Evolutionary conservation across 1,140 invertebrate species (phyloP).

Genomic region (Pseudomyrmex sp.): DNA sequence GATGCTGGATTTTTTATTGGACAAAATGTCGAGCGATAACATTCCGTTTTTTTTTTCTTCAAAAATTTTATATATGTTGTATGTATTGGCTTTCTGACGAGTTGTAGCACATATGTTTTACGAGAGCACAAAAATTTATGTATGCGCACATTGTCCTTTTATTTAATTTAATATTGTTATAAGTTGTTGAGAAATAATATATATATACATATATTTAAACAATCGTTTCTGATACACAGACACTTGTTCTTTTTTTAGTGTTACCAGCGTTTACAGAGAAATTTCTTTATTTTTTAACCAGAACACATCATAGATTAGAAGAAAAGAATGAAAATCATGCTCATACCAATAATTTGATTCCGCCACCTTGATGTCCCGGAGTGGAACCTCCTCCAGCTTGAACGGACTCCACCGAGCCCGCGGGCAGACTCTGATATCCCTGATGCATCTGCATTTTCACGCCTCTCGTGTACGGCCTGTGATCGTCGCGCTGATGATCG

Average conservation of each 20-base stretch:
- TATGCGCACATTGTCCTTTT: constrained; percentile 1
- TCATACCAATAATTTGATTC: constrained; percentile 82
- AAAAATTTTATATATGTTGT: constrained; percentile 35
- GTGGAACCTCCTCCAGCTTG: constrained; percentile 80
- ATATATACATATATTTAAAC: background rate
- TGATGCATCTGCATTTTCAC: constrained; percentile 83
- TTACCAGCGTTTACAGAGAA: background rate
- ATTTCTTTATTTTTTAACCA: constrained; percentile 27
- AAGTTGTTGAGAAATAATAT: background rate
- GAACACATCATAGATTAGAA: too few species aligned
- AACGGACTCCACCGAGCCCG: constrained; percentile 80
- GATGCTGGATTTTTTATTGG: background rate
- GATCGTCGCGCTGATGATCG: constrained; percentile 24
- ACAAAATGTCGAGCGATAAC: background rate
- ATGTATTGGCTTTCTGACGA: constrained; percentile 32
- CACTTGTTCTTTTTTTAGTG: background rate
- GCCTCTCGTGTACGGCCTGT: constrained; percentile 68
- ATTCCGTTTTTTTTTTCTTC: too few species aligned
- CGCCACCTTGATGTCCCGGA: constrained; percentile 79
- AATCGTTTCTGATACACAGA: background rate
- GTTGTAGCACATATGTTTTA: background rate
- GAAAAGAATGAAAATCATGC: background rate
- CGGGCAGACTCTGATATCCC: constrained; percentile 82
- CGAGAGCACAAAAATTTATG: background rate
- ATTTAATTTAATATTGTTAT: constrained; percentile 26